Percentiles rank a stretch among this genome's conserved stretches.
These are phyloP conservation scores for Hydroisotoma schaefferi DNA, from an alignment of 2,888 invertebrate species.

Conservation along the genomic window DNA sequence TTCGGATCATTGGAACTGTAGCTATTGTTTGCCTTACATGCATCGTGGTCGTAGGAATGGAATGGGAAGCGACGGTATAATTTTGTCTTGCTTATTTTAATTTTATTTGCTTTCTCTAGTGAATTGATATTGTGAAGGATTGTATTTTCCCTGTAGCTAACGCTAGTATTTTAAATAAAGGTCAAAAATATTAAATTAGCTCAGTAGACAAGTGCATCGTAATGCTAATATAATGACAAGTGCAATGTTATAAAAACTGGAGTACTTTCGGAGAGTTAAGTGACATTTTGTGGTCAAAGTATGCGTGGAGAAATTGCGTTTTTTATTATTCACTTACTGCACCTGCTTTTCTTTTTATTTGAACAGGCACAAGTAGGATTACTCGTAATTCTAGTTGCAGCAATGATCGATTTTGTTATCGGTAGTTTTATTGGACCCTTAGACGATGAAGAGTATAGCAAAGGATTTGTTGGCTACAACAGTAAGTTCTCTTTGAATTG, in stretches of 20 bases:
- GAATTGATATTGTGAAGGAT: no score
- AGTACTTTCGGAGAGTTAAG: background rate
- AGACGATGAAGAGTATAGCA: slow-evolving; percentile 51
- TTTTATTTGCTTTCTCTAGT: no score
- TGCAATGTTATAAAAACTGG: no score
- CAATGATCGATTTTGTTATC: slow-evolving; percentile 57
- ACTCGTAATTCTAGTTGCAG: slow-evolving; percentile 54
- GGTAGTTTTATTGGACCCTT: slow-evolving; percentile 57
- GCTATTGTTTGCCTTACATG: slow-evolving; percentile 55
- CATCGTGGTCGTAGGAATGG: slow-evolving; percentile 59
- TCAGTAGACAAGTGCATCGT: no score
- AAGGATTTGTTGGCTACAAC: slow-evolving; percentile 57
- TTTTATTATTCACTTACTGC: background rate
- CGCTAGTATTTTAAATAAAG: no score
- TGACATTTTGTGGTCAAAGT: slow-evolving; percentile 4
- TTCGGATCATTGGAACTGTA: slow-evolving; percentile 55
- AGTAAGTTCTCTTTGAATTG: slow-evolving; percentile 41
- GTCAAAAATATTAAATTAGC: no score
- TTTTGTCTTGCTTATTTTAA: background rate
- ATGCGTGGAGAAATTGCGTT: background rate
- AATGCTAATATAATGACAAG: background rate
- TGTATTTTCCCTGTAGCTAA: no score
- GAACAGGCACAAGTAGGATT: slow-evolving; percentile 57
- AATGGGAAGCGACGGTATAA: slow-evolving; percentile 59
- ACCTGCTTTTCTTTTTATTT: slow-evolving; percentile 26